These are phyloP conservation scores for Exaiptasia diaphana DNA, from an alignment of 64 coral and sea anemone genomes.

Conservation along the genomic window DNA sequence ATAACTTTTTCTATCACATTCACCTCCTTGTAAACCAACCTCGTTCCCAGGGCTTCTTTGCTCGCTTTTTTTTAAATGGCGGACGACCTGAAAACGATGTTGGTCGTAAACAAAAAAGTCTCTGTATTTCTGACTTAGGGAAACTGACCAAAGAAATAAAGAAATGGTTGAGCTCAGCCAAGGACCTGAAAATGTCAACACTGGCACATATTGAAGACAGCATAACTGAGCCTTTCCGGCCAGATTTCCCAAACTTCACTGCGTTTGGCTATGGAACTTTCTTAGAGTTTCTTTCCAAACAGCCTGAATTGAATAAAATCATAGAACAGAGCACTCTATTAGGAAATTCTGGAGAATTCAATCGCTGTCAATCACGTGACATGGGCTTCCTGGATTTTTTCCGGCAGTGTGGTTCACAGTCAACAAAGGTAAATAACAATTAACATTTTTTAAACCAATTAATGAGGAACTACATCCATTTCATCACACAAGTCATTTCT, in stretches of 20 bases:
- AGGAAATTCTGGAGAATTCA: not conserved
- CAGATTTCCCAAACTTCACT: conserved; percentile 63
- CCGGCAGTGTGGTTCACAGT: conserved; percentile 62
- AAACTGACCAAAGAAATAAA: conserved; percentile 31
- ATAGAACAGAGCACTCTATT: conserved; percentile 41
- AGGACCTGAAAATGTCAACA: conserved; percentile 4
- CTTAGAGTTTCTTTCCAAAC: conserved; percentile 55
- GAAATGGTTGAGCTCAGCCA: conserved; percentile 53
- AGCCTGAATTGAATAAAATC: conserved; percentile 45
- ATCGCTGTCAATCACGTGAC: not conserved
- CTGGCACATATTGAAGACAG: conserved; percentile 61
- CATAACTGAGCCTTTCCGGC: conserved; percentile 40
- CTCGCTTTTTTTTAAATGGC: too few relatives aligned
- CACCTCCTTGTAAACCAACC: too few relatives aligned
- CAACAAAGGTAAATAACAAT: conserved; percentile 31
- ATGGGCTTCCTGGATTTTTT: conserved; percentile 53
- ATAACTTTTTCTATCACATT: too few relatives aligned
- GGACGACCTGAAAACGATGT: too few relatives aligned
- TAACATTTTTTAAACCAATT: not conserved
- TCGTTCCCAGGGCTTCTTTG: too few relatives aligned
- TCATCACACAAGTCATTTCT: too few relatives aligned
- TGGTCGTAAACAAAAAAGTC: too few relatives aligned
- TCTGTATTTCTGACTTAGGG: too few relatives aligned
- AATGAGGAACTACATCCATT: not conserved
- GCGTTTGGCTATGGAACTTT: conserved; percentile 72